phyloP scores from a whole-genome alignment of 2,797 vertebrate species.

The Cheirogaleus major region DNA sequence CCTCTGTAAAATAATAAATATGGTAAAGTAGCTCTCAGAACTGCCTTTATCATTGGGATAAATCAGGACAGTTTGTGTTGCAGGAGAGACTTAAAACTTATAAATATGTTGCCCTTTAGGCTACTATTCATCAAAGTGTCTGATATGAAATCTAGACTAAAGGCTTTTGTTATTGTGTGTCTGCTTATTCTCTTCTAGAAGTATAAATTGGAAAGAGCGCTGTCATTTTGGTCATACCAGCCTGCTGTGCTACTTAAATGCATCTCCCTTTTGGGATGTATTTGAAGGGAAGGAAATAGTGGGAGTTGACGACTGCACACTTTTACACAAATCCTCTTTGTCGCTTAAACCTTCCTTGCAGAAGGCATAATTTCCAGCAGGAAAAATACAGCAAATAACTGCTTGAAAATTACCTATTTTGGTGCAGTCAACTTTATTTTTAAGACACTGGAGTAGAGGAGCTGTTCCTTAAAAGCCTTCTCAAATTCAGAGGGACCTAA shows the following conservation, averaged over 20 bases:
- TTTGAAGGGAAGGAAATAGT: constrained; percentile 67
- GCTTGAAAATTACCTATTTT: constrained; percentile 62
- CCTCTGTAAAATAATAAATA: constrained; percentile 85
- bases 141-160: constrained; percentile 79
- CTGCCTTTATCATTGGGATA: constrained; percentile 85
- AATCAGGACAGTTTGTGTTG: constrained; percentile 86
- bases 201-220: constrained; percentile 73
- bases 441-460: constrained; percentile 21
- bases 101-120: constrained; percentile 87
- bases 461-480: constrained; percentile 42
- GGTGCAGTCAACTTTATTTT: constrained; percentile 44
- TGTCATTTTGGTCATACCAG: constrained; percentile 86
- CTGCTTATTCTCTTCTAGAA: constrained; percentile 78
- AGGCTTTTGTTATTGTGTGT: constrained; percentile 76
- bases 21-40: constrained; percentile 82
- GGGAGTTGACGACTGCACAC: constrained; percentile 50
- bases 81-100: constrained; percentile 85
- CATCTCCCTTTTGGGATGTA: constrained; percentile 77
- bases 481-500: background rate
- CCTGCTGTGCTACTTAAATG: constrained; percentile 88
- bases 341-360: constrained; percentile 39
- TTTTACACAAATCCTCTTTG: constrained; percentile 12
- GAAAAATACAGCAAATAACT: constrained; percentile 58
- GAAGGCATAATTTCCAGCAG: constrained; percentile 66
- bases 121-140: constrained; percentile 84